Evolutionary conservation across 35 echinoderm and acorn worm genomes (phyloP).

Genomic region (Ophioderma brevispina): DNA sequence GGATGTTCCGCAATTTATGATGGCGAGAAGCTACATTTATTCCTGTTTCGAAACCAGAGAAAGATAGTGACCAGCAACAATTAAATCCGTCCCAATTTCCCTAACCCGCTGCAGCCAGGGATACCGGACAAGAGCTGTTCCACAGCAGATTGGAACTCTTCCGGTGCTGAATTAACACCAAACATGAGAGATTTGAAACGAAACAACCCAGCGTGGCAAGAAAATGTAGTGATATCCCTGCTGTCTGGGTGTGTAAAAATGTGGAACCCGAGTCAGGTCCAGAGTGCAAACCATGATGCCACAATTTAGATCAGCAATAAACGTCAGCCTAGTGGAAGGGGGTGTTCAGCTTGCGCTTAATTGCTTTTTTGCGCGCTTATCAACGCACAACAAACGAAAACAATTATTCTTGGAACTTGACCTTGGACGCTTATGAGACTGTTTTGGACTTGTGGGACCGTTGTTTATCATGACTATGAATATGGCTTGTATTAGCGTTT

Average conservation of each 20-base stretch:
- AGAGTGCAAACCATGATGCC: constrained; percentile 46
- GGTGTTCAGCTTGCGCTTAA: constrained; percentile 33
- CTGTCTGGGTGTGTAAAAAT: constrained; percentile 11
- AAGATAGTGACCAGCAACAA: too few relatives aligned
- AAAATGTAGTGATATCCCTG: constrained; percentile 62
- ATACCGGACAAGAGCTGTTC: constrained; percentile 58
- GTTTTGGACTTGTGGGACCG: too few relatives aligned
- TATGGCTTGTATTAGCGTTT: too few relatives aligned
- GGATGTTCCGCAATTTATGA: too few relatives aligned
- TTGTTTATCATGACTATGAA: too few relatives aligned
- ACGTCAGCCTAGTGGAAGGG: constrained; percentile 45
- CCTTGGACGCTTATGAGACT: too few relatives aligned
- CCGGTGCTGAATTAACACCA: constrained; percentile 68
- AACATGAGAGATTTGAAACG: constrained; percentile 76
- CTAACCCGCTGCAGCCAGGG: constrained; percentile 38
- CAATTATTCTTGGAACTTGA: too few relatives aligned
- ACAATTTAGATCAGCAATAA: constrained; percentile 48
- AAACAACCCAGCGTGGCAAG: constrained; percentile 39
- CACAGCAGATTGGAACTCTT: constrained; percentile 65
- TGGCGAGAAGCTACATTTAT: too few relatives aligned
- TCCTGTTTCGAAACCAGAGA: too few relatives aligned
- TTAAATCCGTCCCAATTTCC: too few relatives aligned
- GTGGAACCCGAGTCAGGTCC: constrained; percentile 45
- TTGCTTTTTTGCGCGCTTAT: constrained; percentile 68
- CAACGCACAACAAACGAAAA: constrained; percentile 69